Conservation (phyloP, 2,113 vertebrate genomes). For the Vireo altiloquus region DNA sequence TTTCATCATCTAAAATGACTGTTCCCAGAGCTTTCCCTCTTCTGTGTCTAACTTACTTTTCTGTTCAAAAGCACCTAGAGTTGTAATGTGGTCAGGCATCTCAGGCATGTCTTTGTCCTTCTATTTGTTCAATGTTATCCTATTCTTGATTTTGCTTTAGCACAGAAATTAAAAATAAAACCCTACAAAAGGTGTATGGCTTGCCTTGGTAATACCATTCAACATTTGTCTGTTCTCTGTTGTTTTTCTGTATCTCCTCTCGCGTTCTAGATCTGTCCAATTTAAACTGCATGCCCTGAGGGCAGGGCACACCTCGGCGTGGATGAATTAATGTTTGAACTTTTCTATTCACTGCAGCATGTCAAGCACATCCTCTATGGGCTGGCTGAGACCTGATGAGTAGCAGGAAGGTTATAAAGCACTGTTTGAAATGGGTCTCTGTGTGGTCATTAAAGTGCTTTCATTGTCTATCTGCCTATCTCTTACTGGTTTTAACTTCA, state of each 20-base stretch:
- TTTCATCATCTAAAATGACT: background rate
- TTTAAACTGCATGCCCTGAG: background rate
- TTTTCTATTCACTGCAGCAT: background rate
- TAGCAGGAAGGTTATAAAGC: slow-evolving; percentile 14
- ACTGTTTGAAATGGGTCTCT: slow-evolving; percentile 17
- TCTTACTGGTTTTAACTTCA: background rate
- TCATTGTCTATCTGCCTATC: slow-evolving; percentile 1
- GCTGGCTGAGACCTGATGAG: slow-evolving; percentile 4
- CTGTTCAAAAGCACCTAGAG: background rate
- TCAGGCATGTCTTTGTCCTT: background rate
- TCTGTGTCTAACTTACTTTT: background rate
- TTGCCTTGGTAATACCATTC: background rate
- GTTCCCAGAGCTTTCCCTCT: background rate
- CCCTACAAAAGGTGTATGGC: background rate
- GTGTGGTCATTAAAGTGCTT: slow-evolving; percentile 4
- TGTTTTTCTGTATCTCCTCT: background rate
- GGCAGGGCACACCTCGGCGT: background rate
- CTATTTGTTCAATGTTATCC: background rate
- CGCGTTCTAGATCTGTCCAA: background rate
- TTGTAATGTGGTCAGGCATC: background rate
- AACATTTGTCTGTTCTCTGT: background rate
- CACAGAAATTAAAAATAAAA: background rate
- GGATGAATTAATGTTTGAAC: slow-evolving; percentile 21
- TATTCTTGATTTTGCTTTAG: background rate
- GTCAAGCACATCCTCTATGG: background rate